Evolutionary conservation across 2,888 invertebrate species (phyloP).

Genomic region (Morpho achilles): DNA sequence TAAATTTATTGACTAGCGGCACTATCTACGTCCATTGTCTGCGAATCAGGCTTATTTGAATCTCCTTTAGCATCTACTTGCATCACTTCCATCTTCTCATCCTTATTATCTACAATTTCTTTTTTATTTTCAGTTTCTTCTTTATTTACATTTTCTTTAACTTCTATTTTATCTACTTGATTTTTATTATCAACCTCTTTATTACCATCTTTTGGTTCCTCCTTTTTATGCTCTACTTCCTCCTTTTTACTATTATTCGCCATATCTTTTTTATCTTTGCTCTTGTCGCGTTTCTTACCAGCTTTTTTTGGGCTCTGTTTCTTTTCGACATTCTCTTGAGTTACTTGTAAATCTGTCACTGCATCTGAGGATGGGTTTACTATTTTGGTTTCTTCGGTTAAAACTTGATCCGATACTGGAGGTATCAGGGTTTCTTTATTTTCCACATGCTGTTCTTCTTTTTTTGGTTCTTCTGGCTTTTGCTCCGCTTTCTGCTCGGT

Average conservation of each 20-base stretch:
- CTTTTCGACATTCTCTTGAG: conserved; percentile 36
- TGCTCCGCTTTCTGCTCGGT: conserved; percentile 28
- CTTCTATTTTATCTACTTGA: conserved; percentile 23
- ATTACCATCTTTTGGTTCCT: conserved; percentile 42
- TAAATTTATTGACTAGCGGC: conserved; percentile 75
- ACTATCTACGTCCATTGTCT: conserved; percentile 69
- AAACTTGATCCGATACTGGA: conserved; percentile 42
- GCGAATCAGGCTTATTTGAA: conserved; percentile 40
- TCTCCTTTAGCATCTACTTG: conserved; percentile 41
- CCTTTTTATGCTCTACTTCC: conserved; percentile 29
- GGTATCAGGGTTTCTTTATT: conserved; percentile 30
- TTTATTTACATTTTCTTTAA: conserved; percentile 30
- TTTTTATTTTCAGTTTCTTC: conserved; percentile 39
- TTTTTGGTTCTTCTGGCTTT: conserved; percentile 28
- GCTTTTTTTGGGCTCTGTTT: conserved; percentile 53
- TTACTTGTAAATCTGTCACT: conserved; percentile 35
- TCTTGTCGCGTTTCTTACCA: conserved; percentile 68
- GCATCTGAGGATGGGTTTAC: conserved; percentile 31
- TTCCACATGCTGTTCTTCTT: conserved; percentile 23
- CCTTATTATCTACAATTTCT: conserved; percentile 32
- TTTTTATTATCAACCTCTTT: conserved; percentile 35
- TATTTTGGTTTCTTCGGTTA: conserved; percentile 40
- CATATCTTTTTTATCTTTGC: conserved; percentile 62
- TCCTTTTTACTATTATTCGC: conserved; percentile 48
- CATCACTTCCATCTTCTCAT: conserved; percentile 34